Evolutionary conservation across 1,140 invertebrate species (phyloP), one percentile per base, ranked within the genome.

Genomic region (Ganaspis sp.): DNA sequence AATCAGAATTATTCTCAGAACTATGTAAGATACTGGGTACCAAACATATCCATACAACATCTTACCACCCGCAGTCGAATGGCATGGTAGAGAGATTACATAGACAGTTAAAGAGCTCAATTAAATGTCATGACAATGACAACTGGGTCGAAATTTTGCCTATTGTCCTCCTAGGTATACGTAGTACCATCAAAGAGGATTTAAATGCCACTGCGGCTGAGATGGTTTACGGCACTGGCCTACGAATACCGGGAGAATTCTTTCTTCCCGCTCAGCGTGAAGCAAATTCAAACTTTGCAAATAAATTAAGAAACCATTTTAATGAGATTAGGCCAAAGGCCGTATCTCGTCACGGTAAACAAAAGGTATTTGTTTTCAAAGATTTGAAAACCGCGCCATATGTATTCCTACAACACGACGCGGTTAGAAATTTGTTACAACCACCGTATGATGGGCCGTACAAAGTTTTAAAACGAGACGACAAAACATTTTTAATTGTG

Each of bases 61-160:
- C 87, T 1, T 90, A 88, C 69, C 85, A 90, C 73, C 87, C 89
- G 0, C 82, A 87, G 70, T 72, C 81, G 0, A 90, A 90, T 76
- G 88, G 87, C 1, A 69, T 88, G 17, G 72, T 89, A 0, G 88
- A 91, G 58, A 69, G 85, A 19, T 86, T 81, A 73, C 90, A 92
- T 80, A 74, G 89, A 4, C 72, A 83, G 42, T 54, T 89, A 9
- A 89, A 90, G 70, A 69, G 73, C 19, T 42, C 88, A 9, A 72
- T 87, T 9, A 80, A 12, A 9, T 73, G 72, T 19, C 69, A 70
- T 26, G 12, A 70, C 4, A 8, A 12, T 4, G 26, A 70, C 4
- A 23, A 70, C 19, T 70, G 69, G 69, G 29, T 70, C 0, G 4
- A 37, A 2, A 38, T 21, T 9, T 23, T 70, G 12, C 69, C 69